Evolutionary conservation across 1,140 invertebrate species (phyloP).

Genomic region (Caligus rogercresseyi): DNA sequence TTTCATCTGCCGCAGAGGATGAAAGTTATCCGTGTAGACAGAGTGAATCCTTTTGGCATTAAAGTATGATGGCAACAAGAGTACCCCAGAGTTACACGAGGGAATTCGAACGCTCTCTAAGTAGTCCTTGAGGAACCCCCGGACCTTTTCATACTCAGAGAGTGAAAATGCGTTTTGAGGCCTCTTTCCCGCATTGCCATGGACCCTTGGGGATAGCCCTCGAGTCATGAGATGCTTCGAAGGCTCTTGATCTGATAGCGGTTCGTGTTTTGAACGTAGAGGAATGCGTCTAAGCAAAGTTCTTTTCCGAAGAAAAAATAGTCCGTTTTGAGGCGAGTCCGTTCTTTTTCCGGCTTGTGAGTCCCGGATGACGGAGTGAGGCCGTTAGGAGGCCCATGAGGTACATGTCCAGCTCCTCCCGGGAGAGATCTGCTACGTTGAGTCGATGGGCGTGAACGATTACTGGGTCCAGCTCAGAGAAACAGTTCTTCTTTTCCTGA

Average conservation of each 20-base stretch:
- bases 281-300: slow-evolving; percentile 55
- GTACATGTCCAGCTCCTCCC: slow-evolving; percentile 53
- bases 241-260: slow-evolving; percentile 58
- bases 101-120: slow-evolving; percentile 26
- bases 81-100: neutral
- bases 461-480: slow-evolving; percentile 47
- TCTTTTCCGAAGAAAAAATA: slow-evolving; percentile 40
- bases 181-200: slow-evolving; percentile 57
- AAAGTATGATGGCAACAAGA: neutral
- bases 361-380: slow-evolving; percentile 49
- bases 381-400: slow-evolving; percentile 62
- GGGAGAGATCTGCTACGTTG: slow-evolving; percentile 56
- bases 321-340: slow-evolving; percentile 46
- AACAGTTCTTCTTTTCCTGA: slow-evolving; percentile 51
- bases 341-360: slow-evolving; percentile 50
- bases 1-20: too few relatives aligned
- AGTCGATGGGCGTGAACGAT: slow-evolving; percentile 51
- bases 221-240: slow-evolving; percentile 53
- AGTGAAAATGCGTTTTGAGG: slow-evolving; percentile 61
- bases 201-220: slow-evolving; percentile 51
- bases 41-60: neutral
- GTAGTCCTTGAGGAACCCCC: slow-evolving; percentile 51
- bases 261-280: slow-evolving; percentile 59
- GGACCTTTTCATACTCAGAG: slow-evolving; percentile 54
- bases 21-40: neutral